A percentile compares a stretch with the other conserved stretches of the same genome.
These are phyloP conservation scores for Xerus inauris DNA, from an alignment of 2,113 vertebrate species.

Conservation along the genomic window DNA sequence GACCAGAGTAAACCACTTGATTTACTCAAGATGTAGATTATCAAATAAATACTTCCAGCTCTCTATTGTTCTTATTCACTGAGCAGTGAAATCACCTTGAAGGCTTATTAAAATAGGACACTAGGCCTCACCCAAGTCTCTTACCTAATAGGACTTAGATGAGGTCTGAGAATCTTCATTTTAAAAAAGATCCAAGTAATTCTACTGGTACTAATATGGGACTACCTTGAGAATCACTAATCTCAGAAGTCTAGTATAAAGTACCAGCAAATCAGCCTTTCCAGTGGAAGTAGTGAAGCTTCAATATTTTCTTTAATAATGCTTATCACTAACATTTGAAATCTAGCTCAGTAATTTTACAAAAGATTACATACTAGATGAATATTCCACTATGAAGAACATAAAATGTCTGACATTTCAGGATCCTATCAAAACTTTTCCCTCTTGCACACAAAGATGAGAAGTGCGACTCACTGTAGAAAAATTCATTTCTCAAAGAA, in stretches of 20 bases:
- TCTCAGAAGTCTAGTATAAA: neutral
- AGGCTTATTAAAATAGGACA: neutral
- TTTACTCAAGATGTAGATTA: neutral
- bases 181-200: neutral
- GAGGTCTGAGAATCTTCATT: neutral
- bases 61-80: neutral
- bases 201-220: neutral
- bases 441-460: neutral
- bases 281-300: neutral
- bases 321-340: neutral
- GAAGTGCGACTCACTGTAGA: slow-evolving; percentile 18
- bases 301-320: slow-evolving; percentile 22
- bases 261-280: neutral
- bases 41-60: neutral
- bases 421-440: neutral
- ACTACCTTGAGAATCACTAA: neutral
- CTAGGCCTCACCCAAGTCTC: neutral
- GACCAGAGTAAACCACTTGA: neutral
- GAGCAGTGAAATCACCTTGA: neutral
- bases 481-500: slow-evolving; percentile 54
- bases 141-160: neutral
- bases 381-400: slow-evolving; percentile 6
- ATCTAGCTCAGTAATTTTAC: neutral
- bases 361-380: neutral
- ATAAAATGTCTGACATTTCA: neutral